A percentile compares a stretch with the other conserved stretches of the same genome.
These are phyloP conservation scores for Notiomystis cincta DNA, from an alignment of 2,113 vertebrate genomes.

Conservation along the genomic window DNA sequence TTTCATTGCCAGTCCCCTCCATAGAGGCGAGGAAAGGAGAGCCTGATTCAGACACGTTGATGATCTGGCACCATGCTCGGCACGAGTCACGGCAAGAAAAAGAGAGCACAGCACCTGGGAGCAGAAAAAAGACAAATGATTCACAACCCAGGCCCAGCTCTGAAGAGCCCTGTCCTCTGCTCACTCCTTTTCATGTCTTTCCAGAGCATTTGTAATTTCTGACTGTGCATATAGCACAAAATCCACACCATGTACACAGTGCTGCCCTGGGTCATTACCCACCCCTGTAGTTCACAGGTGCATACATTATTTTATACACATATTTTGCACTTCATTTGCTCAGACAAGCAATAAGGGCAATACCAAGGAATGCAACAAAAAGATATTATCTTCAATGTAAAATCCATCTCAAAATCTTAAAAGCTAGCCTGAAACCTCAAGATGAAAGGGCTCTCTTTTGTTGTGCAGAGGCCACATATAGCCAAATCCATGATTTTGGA, in stretches of 20 bases:
- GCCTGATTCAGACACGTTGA: conserved; percentile 34
- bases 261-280: background rate
- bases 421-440: background rate
- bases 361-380: background rate
- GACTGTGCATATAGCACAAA: background rate
- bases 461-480: background rate
- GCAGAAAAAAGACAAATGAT: background rate
- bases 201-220: background rate
- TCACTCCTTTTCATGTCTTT: background rate
- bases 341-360: background rate
- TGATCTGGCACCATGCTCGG: conserved; percentile 70
- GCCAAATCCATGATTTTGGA: background rate
- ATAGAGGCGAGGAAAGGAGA: background rate
- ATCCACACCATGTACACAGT: background rate
- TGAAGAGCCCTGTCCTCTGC: background rate
- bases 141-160: background rate
- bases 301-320: background rate
- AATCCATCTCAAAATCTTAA: background rate
- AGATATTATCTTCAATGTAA: background rate
- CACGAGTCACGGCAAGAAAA: conserved; percentile 53
- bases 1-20: conserved; percentile 28
- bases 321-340: background rate
- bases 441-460: background rate
- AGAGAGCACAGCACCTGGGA: conserved; percentile 62
- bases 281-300: background rate